Evolutionary conservation across 2,113 vertebrate species (phyloP).

Genomic region (Oostethus manadensis): DNA sequence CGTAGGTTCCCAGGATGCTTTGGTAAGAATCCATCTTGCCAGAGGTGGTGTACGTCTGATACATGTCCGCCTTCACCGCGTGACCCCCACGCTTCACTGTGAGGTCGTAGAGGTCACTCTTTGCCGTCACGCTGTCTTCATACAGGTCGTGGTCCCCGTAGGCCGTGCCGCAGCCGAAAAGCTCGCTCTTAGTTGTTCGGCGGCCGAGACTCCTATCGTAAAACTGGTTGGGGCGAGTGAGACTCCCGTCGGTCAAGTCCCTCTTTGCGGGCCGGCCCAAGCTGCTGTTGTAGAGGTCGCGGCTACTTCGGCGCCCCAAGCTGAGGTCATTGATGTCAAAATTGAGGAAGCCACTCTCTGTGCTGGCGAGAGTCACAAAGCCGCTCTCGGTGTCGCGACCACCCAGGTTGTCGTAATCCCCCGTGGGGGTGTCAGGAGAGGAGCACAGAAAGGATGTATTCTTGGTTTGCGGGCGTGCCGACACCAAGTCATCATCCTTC

Average conservation of each 20-base stretch:
- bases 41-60: constrained; percentile 58
- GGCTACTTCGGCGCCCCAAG: constrained; percentile 43
- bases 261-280: constrained; percentile 50
- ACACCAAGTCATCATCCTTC: constrained; percentile 80
- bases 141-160: constrained; percentile 44
- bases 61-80: constrained; percentile 53
- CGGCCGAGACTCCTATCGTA: constrained; percentile 56
- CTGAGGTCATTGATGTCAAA: constrained; percentile 86
- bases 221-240: constrained; percentile 33
- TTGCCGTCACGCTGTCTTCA: constrained; percentile 32
- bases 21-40: constrained; percentile 58
- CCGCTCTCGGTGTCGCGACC: constrained; percentile 76
- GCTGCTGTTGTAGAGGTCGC: constrained; percentile 78
- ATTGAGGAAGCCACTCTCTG: constrained; percentile 85
- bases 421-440: constrained; percentile 66
- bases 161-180: constrained; percentile 38
- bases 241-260: constrained; percentile 37
- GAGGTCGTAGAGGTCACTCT: constrained; percentile 45
- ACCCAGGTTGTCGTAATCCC: constrained; percentile 75
- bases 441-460: constrained; percentile 87
- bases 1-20: constrained; percentile 48
- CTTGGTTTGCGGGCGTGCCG: constrained; percentile 77
- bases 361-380: constrained; percentile 76
- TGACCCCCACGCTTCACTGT: constrained; percentile 32
- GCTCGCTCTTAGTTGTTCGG: constrained; percentile 65